phyloP scores from a whole-genome alignment of 37 sponge, comb jelly and placozoan species.

The Agelas oroides region DNA sequence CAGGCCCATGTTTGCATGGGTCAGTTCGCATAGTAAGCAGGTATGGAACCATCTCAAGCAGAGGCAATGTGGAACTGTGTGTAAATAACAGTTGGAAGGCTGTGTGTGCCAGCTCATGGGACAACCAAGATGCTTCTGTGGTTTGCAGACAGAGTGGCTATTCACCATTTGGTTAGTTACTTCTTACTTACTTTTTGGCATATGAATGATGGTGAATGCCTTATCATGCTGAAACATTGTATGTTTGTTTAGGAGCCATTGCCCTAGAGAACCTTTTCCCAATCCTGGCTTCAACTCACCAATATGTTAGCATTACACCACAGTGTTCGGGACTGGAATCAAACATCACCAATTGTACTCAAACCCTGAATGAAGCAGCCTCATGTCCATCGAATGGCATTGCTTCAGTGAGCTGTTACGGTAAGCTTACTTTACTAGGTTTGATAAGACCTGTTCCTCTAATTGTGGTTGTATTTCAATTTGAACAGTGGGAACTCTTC shows the following conservation, averaged over 20 bases:
- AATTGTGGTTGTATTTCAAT: too few relatives aligned
- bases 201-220: too few relatives aligned
- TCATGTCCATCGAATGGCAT: not conserved
- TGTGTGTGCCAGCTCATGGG: not conserved
- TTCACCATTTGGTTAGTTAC: too few relatives aligned
- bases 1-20: not conserved
- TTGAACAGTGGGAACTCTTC: too few relatives aligned
- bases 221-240: not conserved
- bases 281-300: not conserved
- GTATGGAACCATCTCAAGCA: not conserved
- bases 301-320: not conserved
- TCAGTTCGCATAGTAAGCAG: not conserved
- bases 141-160: too few relatives aligned
- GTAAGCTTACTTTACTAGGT: not conserved
- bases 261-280: not conserved
- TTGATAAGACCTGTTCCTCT: too few relatives aligned
- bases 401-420: not conserved
- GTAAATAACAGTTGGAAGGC: not conserved
- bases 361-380: not conserved
- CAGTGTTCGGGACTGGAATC: not conserved
- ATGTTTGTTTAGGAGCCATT: not conserved
- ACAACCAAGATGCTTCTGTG: not conserved
- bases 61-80: constrained; percentile 6
- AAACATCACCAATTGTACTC: not conserved
- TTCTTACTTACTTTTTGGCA: too few relatives aligned